A percentile compares a stretch with the other conserved stretches of the same genome.
Evolutionary conservation across 2,888 invertebrate species (phyloP).

Genomic region (Cecidostiba fungosa): DNA sequence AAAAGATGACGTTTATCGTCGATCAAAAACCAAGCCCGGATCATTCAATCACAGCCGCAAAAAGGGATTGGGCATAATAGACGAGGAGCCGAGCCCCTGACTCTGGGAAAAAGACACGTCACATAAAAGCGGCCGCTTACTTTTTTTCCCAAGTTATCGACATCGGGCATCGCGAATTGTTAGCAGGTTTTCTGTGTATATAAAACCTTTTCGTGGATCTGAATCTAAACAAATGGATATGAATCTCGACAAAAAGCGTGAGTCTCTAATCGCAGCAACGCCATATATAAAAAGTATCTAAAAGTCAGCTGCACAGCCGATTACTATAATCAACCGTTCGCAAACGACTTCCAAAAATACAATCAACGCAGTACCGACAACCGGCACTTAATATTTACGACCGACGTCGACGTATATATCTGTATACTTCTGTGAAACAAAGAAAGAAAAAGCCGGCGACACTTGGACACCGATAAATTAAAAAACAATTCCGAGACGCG

Average conservation of each 20-base stretch:
- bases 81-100: conserved; percentile 1
- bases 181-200: neutral
- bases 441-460: neutral
- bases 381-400: neutral
- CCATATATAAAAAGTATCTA: conserved; percentile 10
- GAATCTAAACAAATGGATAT: no score
- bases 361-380: conserved; percentile 2
- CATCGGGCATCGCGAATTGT: conserved; percentile 1
- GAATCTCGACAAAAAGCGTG: no score
- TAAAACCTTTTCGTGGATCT: neutral
- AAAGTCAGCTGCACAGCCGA: neutral
- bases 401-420: neutral
- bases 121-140: neutral
- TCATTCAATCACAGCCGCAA: conserved; percentile 34
- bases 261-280: neutral
- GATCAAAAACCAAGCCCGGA: conserved; percentile 38
- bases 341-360: conserved; percentile 5
- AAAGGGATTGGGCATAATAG: neutral
- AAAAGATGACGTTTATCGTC: conserved; percentile 31
- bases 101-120: neutral
- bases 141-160: neutral
- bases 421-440: neutral
- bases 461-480: neutral
- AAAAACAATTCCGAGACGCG: neutral
- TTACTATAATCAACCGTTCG: neutral